Conservation (phyloP, 2,888 invertebrate genomes). For the Dorcus parallelipipedus region DNA sequence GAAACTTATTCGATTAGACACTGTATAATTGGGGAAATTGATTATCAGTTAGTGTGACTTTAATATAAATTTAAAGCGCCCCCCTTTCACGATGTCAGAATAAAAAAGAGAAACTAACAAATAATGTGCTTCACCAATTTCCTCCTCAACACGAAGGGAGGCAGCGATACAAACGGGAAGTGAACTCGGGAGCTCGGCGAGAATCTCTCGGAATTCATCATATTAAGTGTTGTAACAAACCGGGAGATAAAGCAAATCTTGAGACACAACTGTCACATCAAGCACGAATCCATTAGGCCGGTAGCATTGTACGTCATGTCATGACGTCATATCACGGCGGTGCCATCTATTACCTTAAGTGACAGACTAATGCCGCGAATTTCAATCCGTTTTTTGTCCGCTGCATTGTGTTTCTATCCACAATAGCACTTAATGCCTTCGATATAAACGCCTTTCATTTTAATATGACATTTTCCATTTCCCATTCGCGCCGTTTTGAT, state of each 20-base stretch:
- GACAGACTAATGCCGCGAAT: constrained; percentile 39
- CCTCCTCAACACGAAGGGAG: too few relatives aligned
- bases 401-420: constrained; percentile 33
- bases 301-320: constrained; percentile 19
- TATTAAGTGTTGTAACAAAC: constrained; percentile 25
- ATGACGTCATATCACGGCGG: constrained; percentile 28
- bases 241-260: constrained; percentile 22
- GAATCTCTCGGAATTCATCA: constrained; percentile 19
- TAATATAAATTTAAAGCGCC: too few relatives aligned
- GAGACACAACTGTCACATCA: constrained; percentile 25
- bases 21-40: too few relatives aligned
- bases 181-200: neutral
- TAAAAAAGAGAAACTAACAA: too few relatives aligned
- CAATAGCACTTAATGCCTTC: constrained; percentile 38
- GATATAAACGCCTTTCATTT: constrained; percentile 39
- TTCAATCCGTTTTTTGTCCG: constrained; percentile 35
- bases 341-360: constrained; percentile 40
- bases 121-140: too few relatives aligned
- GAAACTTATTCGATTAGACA: too few relatives aligned
- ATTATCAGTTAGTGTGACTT: too few relatives aligned
- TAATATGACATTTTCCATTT: constrained; percentile 40
- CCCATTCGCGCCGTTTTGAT: constrained; percentile 22
- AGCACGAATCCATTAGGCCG: constrained; percentile 25
- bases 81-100: too few relatives aligned
- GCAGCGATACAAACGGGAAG: too few relatives aligned